Percentiles rank a stretch among this genome's conserved stretches.
phyloP scores from a whole-genome alignment of 2,113 vertebrate species.

The Anguilla rostrata region DNA sequence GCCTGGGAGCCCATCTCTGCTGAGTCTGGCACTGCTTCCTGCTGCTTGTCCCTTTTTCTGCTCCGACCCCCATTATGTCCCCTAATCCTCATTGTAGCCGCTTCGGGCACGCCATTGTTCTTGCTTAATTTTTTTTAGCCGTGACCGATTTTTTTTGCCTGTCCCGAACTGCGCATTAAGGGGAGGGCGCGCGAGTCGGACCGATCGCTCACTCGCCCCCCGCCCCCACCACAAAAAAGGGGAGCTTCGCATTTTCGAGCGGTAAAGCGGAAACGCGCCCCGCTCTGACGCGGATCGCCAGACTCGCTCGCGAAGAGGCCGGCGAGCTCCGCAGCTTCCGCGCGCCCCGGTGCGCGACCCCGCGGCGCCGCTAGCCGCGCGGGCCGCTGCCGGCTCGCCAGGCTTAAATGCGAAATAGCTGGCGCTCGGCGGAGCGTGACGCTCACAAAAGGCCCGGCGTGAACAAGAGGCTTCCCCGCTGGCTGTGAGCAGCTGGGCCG shows the following conservation, averaged over 20 bases:
- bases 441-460: conserved; percentile 73
- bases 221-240: not conserved
- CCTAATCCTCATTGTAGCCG: conserved; percentile 78
- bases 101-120: conserved; percentile 74
- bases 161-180: conserved; percentile 46
- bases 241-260: not conserved
- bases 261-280: no score
- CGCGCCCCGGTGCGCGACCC: conserved; percentile 75
- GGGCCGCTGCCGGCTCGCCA: conserved; percentile 76
- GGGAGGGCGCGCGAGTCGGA: not conserved
- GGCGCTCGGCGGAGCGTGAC: conserved; percentile 75
- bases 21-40: conserved; percentile 80
- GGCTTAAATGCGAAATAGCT: conserved; percentile 83
- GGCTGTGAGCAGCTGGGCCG: conserved; percentile 63
- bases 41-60: conserved; percentile 77
- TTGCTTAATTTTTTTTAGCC: conserved; percentile 75
- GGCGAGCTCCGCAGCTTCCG: conserved; percentile 57
- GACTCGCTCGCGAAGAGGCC: not conserved
- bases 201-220: no score
- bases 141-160: conserved; percentile 68
- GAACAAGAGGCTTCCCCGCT: conserved; percentile 78
- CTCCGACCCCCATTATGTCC: conserved; percentile 74
- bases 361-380: conserved; percentile 74
- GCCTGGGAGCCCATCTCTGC: conserved; percentile 78
- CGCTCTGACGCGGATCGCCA: not conserved